A percentile compares a stretch with the other conserved stretches of the same genome.
Evolutionary conservation across 2,797 vertebrate genomes (phyloP).

Genomic region (Sebastes variabilis): DNA sequence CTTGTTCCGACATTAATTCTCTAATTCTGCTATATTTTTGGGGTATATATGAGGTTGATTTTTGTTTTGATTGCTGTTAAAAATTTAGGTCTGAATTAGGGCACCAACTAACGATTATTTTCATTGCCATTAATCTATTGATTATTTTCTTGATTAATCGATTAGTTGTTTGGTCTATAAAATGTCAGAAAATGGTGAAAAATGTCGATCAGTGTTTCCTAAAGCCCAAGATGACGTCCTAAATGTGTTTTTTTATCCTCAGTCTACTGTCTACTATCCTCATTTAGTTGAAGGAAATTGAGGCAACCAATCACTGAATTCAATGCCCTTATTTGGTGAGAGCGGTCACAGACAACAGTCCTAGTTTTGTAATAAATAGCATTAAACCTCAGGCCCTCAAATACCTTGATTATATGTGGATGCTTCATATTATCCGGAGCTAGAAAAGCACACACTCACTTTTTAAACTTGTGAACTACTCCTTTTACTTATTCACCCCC

Average conservation of each 20-base stretch:
- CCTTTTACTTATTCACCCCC: not conserved
- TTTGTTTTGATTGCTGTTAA: not conserved
- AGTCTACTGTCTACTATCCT: not conserved
- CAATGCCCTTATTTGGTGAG: slow-evolving; percentile 1
- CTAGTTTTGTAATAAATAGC: not conserved
- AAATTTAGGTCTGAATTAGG: not conserved
- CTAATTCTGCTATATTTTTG: not conserved
- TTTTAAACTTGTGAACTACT: not conserved
- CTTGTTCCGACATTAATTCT: not conserved
- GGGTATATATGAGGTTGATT: not conserved
- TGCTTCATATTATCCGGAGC: not conserved
- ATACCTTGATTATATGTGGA: not conserved
- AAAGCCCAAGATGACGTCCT: too few species aligned
- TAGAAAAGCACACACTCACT: slow-evolving; percentile 2
- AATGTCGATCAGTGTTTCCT: too few species aligned
- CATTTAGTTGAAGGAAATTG: not conserved
- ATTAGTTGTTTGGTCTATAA: too few species aligned
- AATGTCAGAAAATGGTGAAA: too few species aligned
- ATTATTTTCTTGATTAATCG: too few species aligned
- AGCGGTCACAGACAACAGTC: not conserved
- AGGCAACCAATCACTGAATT: not conserved
- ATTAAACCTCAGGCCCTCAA: not conserved
- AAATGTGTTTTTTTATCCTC: too few species aligned
- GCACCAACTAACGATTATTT: too few species aligned
- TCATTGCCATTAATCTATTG: too few species aligned